phyloP scores from a whole-genome alignment of 2,113 vertebrate genomes.

The Zosterops borbonicus region DNA sequence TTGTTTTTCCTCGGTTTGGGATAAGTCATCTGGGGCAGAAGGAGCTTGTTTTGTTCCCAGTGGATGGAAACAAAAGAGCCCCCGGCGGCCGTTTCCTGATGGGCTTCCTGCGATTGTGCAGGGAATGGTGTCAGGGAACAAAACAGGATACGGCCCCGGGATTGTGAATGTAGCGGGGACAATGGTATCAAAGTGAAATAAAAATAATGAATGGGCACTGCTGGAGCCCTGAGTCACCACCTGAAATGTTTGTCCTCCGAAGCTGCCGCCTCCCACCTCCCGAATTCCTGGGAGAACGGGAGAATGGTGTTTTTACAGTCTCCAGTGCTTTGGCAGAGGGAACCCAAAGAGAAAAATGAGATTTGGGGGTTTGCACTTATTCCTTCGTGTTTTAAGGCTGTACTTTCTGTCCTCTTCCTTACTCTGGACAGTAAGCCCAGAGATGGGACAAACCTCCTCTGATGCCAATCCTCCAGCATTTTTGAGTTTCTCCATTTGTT shows the following conservation, averaged over 20 bases:
- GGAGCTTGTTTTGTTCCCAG: constrained; percentile 66
- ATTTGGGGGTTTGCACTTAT: background rate
- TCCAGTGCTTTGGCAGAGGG: background rate
- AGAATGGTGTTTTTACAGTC: background rate
- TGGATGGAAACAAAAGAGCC: constrained; percentile 57
- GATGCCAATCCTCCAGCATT: background rate
- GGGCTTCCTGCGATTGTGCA: constrained; percentile 65
- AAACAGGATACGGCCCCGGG: constrained; percentile 57
- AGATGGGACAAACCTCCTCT: background rate
- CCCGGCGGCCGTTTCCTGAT: constrained; percentile 42
- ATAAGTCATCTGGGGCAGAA: constrained; percentile 57
- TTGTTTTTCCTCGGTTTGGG: constrained; percentile 59
- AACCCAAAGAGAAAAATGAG: background rate
- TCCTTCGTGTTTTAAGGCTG: background rate
- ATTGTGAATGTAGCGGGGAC: constrained; percentile 61
- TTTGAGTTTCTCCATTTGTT: background rate
- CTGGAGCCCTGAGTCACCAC: constrained; percentile 8
- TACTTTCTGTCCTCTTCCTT: background rate
- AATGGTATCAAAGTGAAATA: constrained; percentile 57
- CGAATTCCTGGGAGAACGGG: constrained; percentile 16
- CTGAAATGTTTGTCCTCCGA: background rate
- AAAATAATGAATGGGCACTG: constrained; percentile 63
- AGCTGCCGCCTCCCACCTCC: background rate
- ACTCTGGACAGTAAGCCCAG: background rate
- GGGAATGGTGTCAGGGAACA: constrained; percentile 64